Conservation (phyloP, 2,113 vertebrate species). For the Pteruthius melanotis region DNA sequence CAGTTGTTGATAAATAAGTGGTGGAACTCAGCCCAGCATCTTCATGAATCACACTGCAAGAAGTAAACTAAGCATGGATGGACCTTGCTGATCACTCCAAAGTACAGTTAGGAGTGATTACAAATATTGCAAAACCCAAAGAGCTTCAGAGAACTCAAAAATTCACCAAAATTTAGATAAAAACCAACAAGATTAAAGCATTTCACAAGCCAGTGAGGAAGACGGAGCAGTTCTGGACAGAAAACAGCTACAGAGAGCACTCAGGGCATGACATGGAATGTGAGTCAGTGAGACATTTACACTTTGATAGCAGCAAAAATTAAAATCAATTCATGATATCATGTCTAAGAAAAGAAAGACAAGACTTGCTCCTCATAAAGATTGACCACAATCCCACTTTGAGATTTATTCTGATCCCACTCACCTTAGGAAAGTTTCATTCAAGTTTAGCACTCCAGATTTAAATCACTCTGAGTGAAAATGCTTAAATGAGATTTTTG, state of each 20-base stretch:
- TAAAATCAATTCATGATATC: background rate
- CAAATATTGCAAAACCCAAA: background rate
- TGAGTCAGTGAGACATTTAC: background rate
- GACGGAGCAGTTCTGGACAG: background rate
- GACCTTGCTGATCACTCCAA: background rate
- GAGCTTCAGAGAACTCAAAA: background rate
- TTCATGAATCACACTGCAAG: background rate
- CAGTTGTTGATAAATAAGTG: conserved; percentile 7
- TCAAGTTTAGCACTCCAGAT: background rate
- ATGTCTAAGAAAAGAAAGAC: background rate
- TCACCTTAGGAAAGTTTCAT: background rate
- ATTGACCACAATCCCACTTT: background rate
- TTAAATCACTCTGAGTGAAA: background rate
- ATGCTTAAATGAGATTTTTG: background rate
- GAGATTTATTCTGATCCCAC: background rate
- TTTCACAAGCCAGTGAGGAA: background rate
- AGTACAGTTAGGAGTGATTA: background rate
- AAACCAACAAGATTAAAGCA: background rate
- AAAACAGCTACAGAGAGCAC: background rate
- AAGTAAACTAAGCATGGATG: background rate
- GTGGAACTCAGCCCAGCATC: background rate
- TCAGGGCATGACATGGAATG: background rate
- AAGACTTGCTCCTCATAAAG: background rate
- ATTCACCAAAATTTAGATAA: background rate
- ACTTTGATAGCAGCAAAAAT: background rate